Evolutionary conservation across 2,113 vertebrate species (phyloP), one percentile per base, ranked within the genome.

Genomic region (Pelusios castaneus): DNA sequence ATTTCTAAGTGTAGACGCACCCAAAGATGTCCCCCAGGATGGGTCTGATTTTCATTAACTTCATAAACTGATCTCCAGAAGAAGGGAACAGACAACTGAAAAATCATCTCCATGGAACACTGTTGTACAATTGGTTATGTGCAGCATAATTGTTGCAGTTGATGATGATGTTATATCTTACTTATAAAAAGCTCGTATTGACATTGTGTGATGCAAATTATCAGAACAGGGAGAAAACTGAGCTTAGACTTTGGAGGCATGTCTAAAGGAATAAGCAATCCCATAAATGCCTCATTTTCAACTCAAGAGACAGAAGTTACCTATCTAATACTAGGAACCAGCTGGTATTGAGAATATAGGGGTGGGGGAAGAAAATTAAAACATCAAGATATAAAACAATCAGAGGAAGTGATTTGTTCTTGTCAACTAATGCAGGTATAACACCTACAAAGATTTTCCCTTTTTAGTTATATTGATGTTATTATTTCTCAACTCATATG

Each of bases 11-110:
- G n/a, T n/a, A n/a, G n/a, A n/a, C n/a, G n/a, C n/a, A n/a, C n/a
- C n/a, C n/a, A n/a, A n/a, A n/a, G 0, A 14, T 70, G 2, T 80
- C 34, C 45, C 11, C 49, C 1, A 31, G 22, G 11, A 43, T 5
- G 89, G 19, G 17, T 70, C 5, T 8, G 81, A 45, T 27, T 85
- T 70, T 21, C 63, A 70, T 70, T 70, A n/a, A 22, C 31, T 24
- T 58, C 2, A 92, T 85, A 92, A 75, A 19, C 4, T 87, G 77
- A 81, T n/a, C 1, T 63, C 55, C 41, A 75, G 22, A 81, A 8
- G 67, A 93, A 83, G 12, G 54, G 56, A 5, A 70, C 19, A 22
- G n/a, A 38, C 9, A 70, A 70, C n/a, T 70, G 60, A 75, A 75
- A 89, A 76, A 5, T 63, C 1, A 2, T 43, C 29, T 73, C 5